phyloP scores from a whole-genome alignment of 2,797 vertebrate species.

The Paratrypauchen microcephalus region DNA sequence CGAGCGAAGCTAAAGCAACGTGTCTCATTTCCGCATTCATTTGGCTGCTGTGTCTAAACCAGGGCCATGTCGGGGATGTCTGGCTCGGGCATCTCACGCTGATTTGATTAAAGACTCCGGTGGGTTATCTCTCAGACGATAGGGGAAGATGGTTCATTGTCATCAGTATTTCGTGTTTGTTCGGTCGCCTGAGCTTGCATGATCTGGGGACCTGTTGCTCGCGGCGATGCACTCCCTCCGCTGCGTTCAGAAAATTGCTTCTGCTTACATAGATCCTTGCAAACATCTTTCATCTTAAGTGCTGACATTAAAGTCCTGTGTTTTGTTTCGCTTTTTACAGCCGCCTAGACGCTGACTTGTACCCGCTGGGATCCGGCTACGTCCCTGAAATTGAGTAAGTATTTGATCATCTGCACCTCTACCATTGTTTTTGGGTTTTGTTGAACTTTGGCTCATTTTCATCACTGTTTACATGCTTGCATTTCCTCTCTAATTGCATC shows the following conservation, averaged over 20 bases:
- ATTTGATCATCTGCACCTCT: neutral
- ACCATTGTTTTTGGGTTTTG: slow-evolving; percentile 1
- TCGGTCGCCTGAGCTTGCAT: slow-evolving; percentile 9
- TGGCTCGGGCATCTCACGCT: slow-evolving; percentile 46
- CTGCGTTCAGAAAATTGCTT: neutral
- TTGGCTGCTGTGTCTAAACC: slow-evolving; percentile 53
- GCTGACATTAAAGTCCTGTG: slow-evolving; percentile 14
- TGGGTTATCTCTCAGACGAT: slow-evolving; percentile 21
- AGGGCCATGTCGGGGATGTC: slow-evolving; percentile 74
- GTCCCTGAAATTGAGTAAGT: slow-evolving; percentile 83
- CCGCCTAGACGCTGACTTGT: slow-evolving; percentile 84
- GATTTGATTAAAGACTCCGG: slow-evolving; percentile 39
- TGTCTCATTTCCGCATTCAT: slow-evolving; percentile 83
- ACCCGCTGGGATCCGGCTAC: slow-evolving; percentile 84
- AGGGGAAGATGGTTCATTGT: neutral
- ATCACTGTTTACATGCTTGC: neutral
- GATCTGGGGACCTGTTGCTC: slow-evolving; percentile 1
- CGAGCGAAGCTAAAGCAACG: slow-evolving; percentile 73
- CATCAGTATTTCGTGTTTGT: neutral
- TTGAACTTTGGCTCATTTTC: neutral
- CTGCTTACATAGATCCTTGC: neutral
- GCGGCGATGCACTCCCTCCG: neutral
- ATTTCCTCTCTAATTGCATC: slow-evolving; percentile 20
- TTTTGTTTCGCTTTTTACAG: slow-evolving; percentile 44
- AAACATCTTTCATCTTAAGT: neutral